Conservation (phyloP, 2,888 invertebrate genomes). For the Parthenolecanium corni region DNA sequence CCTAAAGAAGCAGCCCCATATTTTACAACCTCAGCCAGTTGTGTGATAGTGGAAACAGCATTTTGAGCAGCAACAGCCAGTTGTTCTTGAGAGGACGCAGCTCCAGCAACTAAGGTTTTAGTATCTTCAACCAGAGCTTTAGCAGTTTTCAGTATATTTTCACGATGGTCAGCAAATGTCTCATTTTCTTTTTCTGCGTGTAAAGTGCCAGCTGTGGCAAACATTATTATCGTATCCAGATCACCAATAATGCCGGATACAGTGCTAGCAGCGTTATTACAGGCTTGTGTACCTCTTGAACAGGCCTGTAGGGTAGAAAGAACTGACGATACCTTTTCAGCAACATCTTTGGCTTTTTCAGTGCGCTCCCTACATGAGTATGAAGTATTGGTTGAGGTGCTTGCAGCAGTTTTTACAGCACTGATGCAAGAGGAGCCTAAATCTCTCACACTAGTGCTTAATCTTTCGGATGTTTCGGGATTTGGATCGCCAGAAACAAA, state of each 20-base stretch:
- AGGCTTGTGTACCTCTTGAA: constrained; percentile 93
- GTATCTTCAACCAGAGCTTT: constrained; percentile 98
- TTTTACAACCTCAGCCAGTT: constrained; percentile 94
- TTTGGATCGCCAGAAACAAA: constrained; percentile 81
- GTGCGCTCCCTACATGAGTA: constrained; percentile 64
- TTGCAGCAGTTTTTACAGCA: constrained; percentile 61
- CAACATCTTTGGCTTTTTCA: constrained; percentile 66
- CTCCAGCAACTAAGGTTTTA: constrained; percentile 90
- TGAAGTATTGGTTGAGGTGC: constrained; percentile 57
- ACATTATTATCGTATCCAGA: constrained; percentile 97
- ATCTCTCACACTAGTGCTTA: constrained; percentile 71
- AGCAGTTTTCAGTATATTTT: constrained; percentile 92
- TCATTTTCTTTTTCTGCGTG: constrained; percentile 86
- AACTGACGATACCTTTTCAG: constrained; percentile 78
- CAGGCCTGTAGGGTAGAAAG: constrained; percentile 85
- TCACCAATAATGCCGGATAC: constrained; percentile 96
- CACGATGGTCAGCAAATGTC: constrained; percentile 88
- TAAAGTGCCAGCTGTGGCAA: constrained; percentile 94
- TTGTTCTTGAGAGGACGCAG: constrained; percentile 90
- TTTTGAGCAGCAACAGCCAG: constrained; percentile 93
- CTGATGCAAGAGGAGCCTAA: constrained; percentile 79
- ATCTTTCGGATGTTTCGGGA: constrained; percentile 70
- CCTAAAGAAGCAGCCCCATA: constrained; percentile 92
- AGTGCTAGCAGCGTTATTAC: constrained; percentile 96
- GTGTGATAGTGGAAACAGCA: constrained; percentile 91